These are phyloP conservation scores for Tridacna crocea DNA, from an alignment of 2,888 invertebrate species.

Conservation along the genomic window DNA sequence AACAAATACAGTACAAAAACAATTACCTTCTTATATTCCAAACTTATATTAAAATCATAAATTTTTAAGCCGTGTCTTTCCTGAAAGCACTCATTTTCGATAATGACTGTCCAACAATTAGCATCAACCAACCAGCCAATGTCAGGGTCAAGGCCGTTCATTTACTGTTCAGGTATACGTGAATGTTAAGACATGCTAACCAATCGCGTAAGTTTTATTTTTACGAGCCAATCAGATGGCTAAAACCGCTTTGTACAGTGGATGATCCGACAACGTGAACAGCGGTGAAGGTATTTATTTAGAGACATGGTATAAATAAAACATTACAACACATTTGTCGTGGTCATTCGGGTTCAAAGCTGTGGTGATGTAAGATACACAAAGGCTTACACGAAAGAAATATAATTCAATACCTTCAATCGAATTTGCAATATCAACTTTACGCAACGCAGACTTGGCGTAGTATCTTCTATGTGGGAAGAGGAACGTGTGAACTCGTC, in stretches of 20 bases:
- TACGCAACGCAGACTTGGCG: too few species aligned
- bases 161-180: background rate
- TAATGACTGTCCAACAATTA: background rate
- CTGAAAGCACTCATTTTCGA: background rate
- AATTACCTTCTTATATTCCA: background rate
- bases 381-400: too few species aligned
- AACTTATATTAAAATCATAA: background rate
- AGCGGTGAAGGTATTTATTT: too few species aligned
- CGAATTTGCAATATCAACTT: too few species aligned
- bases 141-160: background rate
- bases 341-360: too few species aligned
- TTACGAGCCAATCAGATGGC: background rate
- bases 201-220: background rate
- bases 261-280: too few species aligned
- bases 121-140: background rate
- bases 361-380: too few species aligned
- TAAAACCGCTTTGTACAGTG: background rate
- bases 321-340: too few species aligned
- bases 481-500: too few species aligned
- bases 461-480: too few species aligned
- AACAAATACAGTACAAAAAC: background rate
- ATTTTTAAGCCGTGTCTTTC: background rate
- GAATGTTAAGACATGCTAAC: background rate
- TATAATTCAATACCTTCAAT: too few species aligned
- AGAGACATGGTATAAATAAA: too few species aligned